Conservation (phyloP, 2,797 vertebrate species). For the Sebastes itinus region DNA sequence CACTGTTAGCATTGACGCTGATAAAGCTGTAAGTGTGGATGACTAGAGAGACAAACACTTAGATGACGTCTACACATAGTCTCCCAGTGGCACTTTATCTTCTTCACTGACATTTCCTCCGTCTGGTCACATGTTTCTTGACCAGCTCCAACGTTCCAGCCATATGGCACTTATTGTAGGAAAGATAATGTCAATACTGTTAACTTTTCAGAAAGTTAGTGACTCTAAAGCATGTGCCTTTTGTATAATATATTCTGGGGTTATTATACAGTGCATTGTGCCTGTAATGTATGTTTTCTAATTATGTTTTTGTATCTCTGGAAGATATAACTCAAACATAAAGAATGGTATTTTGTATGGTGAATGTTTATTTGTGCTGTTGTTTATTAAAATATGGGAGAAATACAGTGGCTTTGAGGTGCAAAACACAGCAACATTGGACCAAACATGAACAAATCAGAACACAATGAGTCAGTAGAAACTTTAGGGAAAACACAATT, state of each 20-base stretch:
- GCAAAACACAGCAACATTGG: background rate
- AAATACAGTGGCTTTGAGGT: background rate
- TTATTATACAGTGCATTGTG: slow-evolving; percentile 8
- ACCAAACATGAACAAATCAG: background rate
- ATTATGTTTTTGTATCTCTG: slow-evolving; percentile 53
- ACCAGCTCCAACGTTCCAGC: slow-evolving; percentile 51
- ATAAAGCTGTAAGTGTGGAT: background rate
- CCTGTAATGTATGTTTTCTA: slow-evolving; percentile 59
- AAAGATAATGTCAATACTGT: slow-evolving; percentile 38
- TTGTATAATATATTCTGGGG: slow-evolving; percentile 27
- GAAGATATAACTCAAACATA: slow-evolving; percentile 52
- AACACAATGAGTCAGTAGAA: background rate
- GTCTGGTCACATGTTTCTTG: slow-evolving; percentile 16
- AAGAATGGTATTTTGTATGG: slow-evolving; percentile 43
- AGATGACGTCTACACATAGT: slow-evolving; percentile 13
- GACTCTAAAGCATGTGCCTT: slow-evolving; percentile 48
- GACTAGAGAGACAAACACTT: background rate
- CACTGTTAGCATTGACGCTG: background rate
- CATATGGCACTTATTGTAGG: slow-evolving; percentile 39
- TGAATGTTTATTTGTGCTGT: slow-evolving; percentile 11
- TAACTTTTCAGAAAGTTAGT: slow-evolving; percentile 14
- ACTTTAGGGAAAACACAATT: too few species aligned
- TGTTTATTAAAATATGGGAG: background rate
- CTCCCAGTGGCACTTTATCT: slow-evolving; percentile 10
- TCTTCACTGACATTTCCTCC: slow-evolving; percentile 40